Evolutionary conservation across 2,113 vertebrate genomes (phyloP), one percentile per base, ranked within the genome.

Genomic region (Catharus fuscescens): DNA sequence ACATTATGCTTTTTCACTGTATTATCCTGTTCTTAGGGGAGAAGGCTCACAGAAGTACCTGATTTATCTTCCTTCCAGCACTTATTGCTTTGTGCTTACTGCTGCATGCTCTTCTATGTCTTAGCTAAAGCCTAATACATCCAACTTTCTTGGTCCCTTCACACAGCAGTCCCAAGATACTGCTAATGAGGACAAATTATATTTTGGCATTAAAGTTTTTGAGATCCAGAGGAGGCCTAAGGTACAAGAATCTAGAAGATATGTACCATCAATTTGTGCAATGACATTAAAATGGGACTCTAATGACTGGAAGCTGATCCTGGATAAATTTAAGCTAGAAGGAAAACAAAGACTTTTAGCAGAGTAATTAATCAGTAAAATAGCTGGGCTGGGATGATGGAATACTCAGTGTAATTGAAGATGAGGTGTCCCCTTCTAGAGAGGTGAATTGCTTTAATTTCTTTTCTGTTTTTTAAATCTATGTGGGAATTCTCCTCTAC

Each of bases 151-250:
- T n/a, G 21, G 45, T 86, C 29, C 44, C 52, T 86, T 88, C 76
- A 74, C 36, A 64, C 12, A 59, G 64, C 47, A 69, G 48, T 86
- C 82, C 61, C 56, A 67, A 90, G 71, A 36, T 8, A 4, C 12
- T 73, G 60, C 19, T 92, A 95, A 80, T 57, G 44, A 88, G 64
- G 86, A 86, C 60, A 78, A 92, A 95, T 70, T 47, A 73, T 70
- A 80, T 85, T 88, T 87, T 80, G 50, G 17, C 72, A 81, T 73
- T 85, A 44, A 78, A 52, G 17, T 19, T 85, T 84, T 77, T 74
- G 34, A 92, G 52, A 86, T 60, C 20, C 36, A 86, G 20, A 7
- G n/a, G 44, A 88, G 28, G 69, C 32, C 52, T 78, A 48, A 71
- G 18, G 65, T 78, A 64, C 19, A 48, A 73, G 60, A 86, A 85